These are phyloP conservation scores for Sternotherus odoratus DNA, from an alignment of 2,797 vertebrate genomes.

Conservation along the genomic window DNA sequence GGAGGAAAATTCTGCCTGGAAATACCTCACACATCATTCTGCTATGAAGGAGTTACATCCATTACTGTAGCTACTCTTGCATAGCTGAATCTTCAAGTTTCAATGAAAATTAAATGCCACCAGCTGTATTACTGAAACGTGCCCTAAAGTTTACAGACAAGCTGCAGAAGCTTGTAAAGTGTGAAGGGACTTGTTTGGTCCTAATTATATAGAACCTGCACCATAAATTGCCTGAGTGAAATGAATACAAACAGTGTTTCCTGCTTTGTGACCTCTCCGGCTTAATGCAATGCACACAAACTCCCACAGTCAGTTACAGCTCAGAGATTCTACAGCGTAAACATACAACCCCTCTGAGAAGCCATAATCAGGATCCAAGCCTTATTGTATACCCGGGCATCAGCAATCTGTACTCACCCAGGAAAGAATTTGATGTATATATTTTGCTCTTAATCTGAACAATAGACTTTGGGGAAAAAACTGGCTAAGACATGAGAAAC, in stretches of 20 bases:
- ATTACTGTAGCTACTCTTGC: slow-evolving; percentile 13
- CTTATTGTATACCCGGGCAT: not conserved
- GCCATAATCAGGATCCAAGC: slow-evolving; percentile 19
- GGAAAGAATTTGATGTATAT: slow-evolving; percentile 53
- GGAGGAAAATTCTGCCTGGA: not conserved
- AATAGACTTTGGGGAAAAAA: not conserved
- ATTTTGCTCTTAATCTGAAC: slow-evolving; percentile 16
- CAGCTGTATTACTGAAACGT: slow-evolving; percentile 62
- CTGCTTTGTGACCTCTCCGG: slow-evolving; percentile 51
- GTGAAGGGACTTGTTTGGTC: slow-evolving; percentile 59
- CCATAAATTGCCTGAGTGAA: slow-evolving; percentile 63
- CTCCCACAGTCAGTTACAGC: slow-evolving; percentile 45
- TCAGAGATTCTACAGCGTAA: slow-evolving; percentile 64
- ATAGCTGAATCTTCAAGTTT: slow-evolving; percentile 10
- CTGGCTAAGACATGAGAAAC: slow-evolving; percentile 22
- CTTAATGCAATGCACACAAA: slow-evolving; percentile 71
- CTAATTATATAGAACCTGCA: slow-evolving; percentile 69
- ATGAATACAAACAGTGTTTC: slow-evolving; percentile 67
- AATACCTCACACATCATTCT: slow-evolving; percentile 45
- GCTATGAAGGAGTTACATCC: slow-evolving; percentile 40
- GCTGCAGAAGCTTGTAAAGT: slow-evolving; percentile 55
- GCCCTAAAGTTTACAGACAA: slow-evolving; percentile 63
- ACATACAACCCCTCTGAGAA: slow-evolving; percentile 55
- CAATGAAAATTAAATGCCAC: slow-evolving; percentile 69
- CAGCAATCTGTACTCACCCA: slow-evolving; percentile 29